Base-by-base conservation (phyloP, 2,113 vertebrate genomes). In the Vireo altiloquus region DNA sequence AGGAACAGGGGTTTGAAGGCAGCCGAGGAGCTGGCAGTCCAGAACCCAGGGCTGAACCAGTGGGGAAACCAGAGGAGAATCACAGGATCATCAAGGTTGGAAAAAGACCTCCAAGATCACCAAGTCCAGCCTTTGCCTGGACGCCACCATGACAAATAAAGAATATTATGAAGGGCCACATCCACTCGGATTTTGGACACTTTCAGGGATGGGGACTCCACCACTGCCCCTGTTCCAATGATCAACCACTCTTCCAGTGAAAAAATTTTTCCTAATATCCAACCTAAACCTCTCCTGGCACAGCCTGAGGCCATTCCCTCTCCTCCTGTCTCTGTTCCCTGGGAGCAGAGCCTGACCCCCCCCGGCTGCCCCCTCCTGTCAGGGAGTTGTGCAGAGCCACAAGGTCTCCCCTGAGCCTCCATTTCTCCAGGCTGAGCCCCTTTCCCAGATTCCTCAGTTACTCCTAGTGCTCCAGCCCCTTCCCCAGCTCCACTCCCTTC, bases 301-400 rank as follows among this genome's bases (percentile, higher is more conserved):
- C 69, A 52, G 2, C 33, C 4, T 60, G 39, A 12, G 37, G 39
- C 46, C 0, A 0, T 25, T 68, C 7, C 44, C 39, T 64, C 65
- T 53, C 2, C 10, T 78, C 39, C 74, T 65, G n/a, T 40, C 44
- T 8, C 37, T 33, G 33, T n/a, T 52, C 57, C 65, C 59, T 22
- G 19, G 5, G 11, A 82, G n/a, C 15, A 76, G 1, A 54, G 14
- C 40, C n/a, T 0, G 1, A 30, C 1, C 4, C 39, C 6, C 8
- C 19, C 33, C 0, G 0, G 57, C 33, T 65, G 21, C 13, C 14
- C 52, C 21, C 52, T 53, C 52, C 82, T 66, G 22, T 1, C 75
- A 85, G 66, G 64, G n/a, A 47, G 3, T 1, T 72, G 46, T 68
- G 65, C 28, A 66, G 52, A 47, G 60, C 11, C 24, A 60, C 10